These are phyloP conservation scores for Cartodere bifasciata DNA, from an alignment of 2,888 invertebrate species.

Conservation along the genomic window DNA sequence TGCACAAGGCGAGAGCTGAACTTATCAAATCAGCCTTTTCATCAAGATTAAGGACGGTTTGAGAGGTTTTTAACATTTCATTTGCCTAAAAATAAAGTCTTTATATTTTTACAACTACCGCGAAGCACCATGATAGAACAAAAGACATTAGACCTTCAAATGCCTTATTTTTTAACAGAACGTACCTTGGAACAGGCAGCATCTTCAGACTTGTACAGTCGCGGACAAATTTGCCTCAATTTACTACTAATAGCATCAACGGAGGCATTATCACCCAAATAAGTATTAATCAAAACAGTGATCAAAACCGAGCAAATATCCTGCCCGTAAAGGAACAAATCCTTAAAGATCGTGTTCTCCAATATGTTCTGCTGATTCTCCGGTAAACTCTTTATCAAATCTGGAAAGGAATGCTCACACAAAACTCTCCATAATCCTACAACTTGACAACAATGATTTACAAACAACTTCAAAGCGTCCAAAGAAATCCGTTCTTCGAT, in stretches of 20 bases:
- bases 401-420: slow-evolving; percentile 82
- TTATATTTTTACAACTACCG: too few relatives aligned
- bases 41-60: slow-evolving; percentile 55
- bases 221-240: slow-evolving; percentile 83
- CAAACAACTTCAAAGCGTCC: slow-evolving; percentile 53
- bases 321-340: slow-evolving; percentile 65
- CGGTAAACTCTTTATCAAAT: slow-evolving; percentile 56
- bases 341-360: slow-evolving; percentile 54
- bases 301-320: slow-evolving; percentile 66
- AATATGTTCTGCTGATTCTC: slow-evolving; percentile 52
- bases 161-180: slow-evolving; percentile 1
- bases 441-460: slow-evolving; percentile 72
- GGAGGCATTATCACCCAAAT: slow-evolving; percentile 89
- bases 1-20: slow-evolving; percentile 72
- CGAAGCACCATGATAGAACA: too few relatives aligned
- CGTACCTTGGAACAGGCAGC: slow-evolving; percentile 86
- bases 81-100: slow-evolving; percentile 65
- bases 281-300: slow-evolving; percentile 76
- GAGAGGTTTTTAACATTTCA: slow-evolving; percentile 75
- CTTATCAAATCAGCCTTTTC: slow-evolving; percentile 67
- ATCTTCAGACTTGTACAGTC: slow-evolving; percentile 87
- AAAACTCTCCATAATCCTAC: slow-evolving; percentile 87
- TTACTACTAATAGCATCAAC: slow-evolving; percentile 83
- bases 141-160: too few relatives aligned
- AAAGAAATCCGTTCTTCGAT: slow-evolving; percentile 59